Conservation (phyloP, 2,797 vertebrate species). For the Neosilurus hyrtlii region DNA sequence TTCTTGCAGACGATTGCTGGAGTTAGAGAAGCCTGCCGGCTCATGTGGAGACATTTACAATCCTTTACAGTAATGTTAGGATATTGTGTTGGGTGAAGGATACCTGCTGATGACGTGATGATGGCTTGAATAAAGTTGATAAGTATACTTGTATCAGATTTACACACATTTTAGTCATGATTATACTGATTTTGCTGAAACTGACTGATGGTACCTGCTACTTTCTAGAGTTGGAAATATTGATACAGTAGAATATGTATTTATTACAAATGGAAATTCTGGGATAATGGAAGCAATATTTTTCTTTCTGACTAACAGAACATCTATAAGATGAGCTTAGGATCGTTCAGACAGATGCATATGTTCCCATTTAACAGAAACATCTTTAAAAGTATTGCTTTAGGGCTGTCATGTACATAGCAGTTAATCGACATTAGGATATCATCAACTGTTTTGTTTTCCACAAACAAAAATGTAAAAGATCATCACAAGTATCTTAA, state of each 20-base stretch:
- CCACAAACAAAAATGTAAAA: too few species aligned
- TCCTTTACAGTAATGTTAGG: neutral
- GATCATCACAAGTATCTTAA: too few species aligned
- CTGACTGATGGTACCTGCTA: too few species aligned
- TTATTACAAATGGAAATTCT: neutral
- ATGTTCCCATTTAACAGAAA: neutral
- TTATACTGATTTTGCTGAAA: neutral
- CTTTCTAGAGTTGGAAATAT: neutral
- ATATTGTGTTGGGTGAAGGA: too few species aligned
- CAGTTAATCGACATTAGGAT: too few species aligned
- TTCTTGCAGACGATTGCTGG: constrained; percentile 6
- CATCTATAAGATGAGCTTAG: neutral
- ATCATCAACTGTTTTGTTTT: too few species aligned
- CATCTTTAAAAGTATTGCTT: neutral
- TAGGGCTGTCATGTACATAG: too few species aligned
- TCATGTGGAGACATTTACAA: neutral
- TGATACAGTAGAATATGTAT: neutral
- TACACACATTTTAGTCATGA: neutral
- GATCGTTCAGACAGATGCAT: neutral
- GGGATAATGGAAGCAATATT: too few species aligned
- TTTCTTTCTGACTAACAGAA: neutral
- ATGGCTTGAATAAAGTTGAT: neutral
- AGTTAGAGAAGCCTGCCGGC: neutral
- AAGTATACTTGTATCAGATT: neutral
- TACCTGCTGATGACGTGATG: neutral